These are phyloP conservation scores for Chascanopsetta lugubris DNA, from an alignment of 2,113 vertebrate genomes.

Conservation along the genomic window DNA sequence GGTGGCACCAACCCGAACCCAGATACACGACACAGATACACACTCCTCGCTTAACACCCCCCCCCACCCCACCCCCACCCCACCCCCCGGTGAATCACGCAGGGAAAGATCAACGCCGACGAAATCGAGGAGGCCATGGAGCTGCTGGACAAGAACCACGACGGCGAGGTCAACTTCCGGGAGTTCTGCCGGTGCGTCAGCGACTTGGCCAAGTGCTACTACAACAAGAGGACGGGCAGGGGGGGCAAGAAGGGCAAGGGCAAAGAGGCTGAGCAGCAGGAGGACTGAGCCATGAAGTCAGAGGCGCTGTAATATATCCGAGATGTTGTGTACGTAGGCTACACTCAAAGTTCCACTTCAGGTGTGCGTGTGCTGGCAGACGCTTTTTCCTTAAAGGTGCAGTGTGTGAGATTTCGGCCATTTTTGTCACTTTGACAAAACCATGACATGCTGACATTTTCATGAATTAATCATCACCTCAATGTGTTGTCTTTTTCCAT, in stretches of 20 bases:
- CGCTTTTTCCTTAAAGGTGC: too few species aligned
- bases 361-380: too few species aligned
- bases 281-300: constrained; percentile 24
- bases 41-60: too few species aligned
- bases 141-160: constrained; percentile 75
- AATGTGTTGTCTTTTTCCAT: too few species aligned
- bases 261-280: constrained; percentile 14
- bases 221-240: constrained; percentile 60
- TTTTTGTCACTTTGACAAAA: too few species aligned
- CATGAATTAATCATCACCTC: too few species aligned
- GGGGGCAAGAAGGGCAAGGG: constrained; percentile 45
- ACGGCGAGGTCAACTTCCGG: constrained; percentile 76
- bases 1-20: background rate
- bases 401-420: too few species aligned
- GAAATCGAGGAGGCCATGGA: constrained; percentile 69
- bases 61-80: too few species aligned
- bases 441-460: too few species aligned
- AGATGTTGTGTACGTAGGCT: background rate
- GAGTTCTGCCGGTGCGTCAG: constrained; percentile 73
- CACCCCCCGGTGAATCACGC: too few species aligned
- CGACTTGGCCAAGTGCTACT: constrained; percentile 64
- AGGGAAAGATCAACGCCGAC: constrained; percentile 61
- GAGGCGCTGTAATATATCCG: background rate
- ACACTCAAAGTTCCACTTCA: too few species aligned
- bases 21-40: background rate